Percentiles rank a stretch among this genome's conserved stretches.
These are phyloP conservation scores for Ferrisia virgata DNA, from an alignment of 2,888 invertebrate genomes.

Conservation along the genomic window DNA sequence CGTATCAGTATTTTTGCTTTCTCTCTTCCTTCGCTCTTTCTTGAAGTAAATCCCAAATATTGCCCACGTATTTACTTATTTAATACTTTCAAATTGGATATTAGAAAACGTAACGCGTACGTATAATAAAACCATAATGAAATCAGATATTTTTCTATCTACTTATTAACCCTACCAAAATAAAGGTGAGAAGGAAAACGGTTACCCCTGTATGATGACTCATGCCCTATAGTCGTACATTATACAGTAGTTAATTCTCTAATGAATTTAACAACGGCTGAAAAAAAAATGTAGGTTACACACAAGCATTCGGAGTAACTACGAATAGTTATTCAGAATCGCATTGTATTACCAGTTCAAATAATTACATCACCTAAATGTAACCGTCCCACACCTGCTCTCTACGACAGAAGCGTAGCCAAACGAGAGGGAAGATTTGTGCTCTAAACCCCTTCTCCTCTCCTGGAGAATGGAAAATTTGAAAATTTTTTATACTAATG, in stretches of 20 bases:
- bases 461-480: too few species aligned
- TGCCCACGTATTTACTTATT: not conserved
- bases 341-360: not conserved
- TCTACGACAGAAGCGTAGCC: too few species aligned
- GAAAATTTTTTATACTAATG: too few species aligned
- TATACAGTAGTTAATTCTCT: not conserved
- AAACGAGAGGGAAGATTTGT: too few species aligned
- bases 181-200: not conserved
- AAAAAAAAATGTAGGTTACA: not conserved
- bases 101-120: too few species aligned
- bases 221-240: not conserved
- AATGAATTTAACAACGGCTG: not conserved
- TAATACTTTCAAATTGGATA: not conserved
- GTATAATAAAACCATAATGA: not conserved
- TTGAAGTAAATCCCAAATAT: too few species aligned
- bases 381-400: too few species aligned
- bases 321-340: not conserved
- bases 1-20: too few species aligned
- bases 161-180: not conserved
- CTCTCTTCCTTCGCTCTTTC: too few species aligned
- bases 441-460: too few species aligned
- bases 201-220: not conserved
- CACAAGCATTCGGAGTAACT: too few species aligned
- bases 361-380: too few species aligned
- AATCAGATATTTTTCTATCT: not conserved